Base-by-base conservation (phyloP, 2,888 invertebrate genomes). In the Tuberolachnus salignus region DNA sequence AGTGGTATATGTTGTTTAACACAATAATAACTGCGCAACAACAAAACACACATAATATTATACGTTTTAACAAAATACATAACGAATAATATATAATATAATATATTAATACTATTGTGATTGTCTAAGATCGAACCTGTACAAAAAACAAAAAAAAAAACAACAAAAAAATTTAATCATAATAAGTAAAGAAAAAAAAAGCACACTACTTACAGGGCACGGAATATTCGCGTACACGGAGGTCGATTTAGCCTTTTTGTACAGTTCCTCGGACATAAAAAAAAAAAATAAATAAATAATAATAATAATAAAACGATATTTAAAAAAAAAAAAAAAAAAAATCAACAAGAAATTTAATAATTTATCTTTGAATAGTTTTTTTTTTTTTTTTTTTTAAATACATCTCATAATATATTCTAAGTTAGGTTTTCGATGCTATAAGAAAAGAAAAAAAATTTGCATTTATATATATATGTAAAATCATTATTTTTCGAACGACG, bases 1-100 rank as follows among this genome's bases (percentile, higher is more conserved):
- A 82, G 83, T 80, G 83, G 83, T 69, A 82, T 83, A 21, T 83
- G 83, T 81, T 83, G 83, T 81, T 82, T 83, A 59, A 82, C 83
- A 66, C 83, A 83, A 81, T 83, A 81, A 82, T 23, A 61, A 46
- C n/a, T 46, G 71, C 49, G 49, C 70, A 16, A 49, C 6, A 34
- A 34, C 34, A 6, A 6, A 6, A 34, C 34, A 34, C 6, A 34
- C 34, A 6, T 6, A 34, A 34, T 10, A 46, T 59, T n/a, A n/a
- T n/a, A n/a, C n/a, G 13, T 53, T 44, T 49, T 61, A 49, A 61
- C 13, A 21, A 4, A 44, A 19, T 21, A n/a, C 21, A 8, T 10
- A 26, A 59, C 26, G 16, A 14, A 34, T 3, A 11, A 42, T 42
- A 51, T 71, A 59, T 14, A n/a, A n/a, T n/a, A n/a, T n/a, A n/a